These are phyloP conservation scores for Thamnophis sirtalis DNA, from an alignment of 2,113 vertebrate genomes.

Conservation along the genomic window DNA sequence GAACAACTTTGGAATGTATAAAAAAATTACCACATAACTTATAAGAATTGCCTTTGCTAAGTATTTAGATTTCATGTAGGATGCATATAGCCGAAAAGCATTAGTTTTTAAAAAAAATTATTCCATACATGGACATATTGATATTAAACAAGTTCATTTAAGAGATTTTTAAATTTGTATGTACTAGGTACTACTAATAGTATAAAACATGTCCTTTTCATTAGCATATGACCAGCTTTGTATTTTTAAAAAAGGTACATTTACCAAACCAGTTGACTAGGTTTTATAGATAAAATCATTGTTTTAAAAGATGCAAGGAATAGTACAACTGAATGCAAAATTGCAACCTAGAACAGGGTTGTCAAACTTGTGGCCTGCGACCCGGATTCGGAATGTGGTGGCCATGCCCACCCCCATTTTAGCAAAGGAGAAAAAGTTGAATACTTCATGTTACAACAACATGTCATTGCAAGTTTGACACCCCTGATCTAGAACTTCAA, in stretches of 20 bases:
- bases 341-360: neutral
- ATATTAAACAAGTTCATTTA: slow-evolving; percentile 34
- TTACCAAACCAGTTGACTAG: slow-evolving; percentile 33
- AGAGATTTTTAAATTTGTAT: slow-evolving; percentile 25
- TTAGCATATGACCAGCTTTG: slow-evolving; percentile 40
- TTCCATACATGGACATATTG: neutral
- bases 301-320: neutral
- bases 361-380: no score
- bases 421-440: no score
- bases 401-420: no score
- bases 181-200: slow-evolving; percentile 5
- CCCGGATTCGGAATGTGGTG: no score
- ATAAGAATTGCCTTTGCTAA: slow-evolving; percentile 20
- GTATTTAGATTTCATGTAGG: slow-evolving; percentile 18
- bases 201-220: slow-evolving; percentile 36
- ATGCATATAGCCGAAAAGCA: slow-evolving; percentile 26
- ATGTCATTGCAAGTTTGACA: no score
- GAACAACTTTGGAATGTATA: neutral
- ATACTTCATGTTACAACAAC: no score
- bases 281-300: slow-evolving; percentile 27
- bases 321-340: neutral
- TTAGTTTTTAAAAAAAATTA: slow-evolving; percentile 9
- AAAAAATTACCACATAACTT: neutral
- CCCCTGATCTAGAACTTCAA: neutral
- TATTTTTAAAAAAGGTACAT: slow-evolving; percentile 20